Evolutionary conservation across 2,113 vertebrate genomes (phyloP).

Genomic region (Stigmatopora argus): DNA sequence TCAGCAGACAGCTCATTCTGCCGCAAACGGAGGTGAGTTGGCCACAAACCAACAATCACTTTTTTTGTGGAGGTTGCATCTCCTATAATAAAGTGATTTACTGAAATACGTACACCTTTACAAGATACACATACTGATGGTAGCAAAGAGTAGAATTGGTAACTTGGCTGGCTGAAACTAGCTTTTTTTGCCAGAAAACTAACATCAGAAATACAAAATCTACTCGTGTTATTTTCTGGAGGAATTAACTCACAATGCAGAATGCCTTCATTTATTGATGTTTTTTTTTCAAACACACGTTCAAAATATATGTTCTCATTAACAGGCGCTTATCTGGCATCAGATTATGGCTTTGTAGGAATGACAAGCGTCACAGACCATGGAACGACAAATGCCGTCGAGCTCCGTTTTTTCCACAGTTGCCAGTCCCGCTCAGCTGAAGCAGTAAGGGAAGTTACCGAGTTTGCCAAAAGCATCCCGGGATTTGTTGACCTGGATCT

Average conservation of each 20-base stretch:
- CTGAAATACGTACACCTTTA: background rate
- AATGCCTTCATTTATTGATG: too few relatives aligned
- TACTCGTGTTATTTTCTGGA: too few relatives aligned
- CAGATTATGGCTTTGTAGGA: conserved; percentile 30
- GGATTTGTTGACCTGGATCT: conserved; percentile 89
- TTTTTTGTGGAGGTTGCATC: background rate
- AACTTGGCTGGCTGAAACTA: too few relatives aligned
- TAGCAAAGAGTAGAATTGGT: background rate
- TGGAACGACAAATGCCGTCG: conserved; percentile 79
- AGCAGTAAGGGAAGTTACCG: conserved; percentile 91
- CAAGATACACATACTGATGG: background rate
- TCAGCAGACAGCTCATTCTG: conserved; percentile 46
- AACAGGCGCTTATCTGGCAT: conserved; percentile 8
- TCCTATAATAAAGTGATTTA: background rate
- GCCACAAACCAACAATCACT: background rate
- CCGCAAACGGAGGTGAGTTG: conserved; percentile 59
- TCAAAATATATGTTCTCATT: background rate
- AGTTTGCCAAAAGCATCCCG: conserved; percentile 96
- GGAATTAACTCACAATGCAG: too few relatives aligned
- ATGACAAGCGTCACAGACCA: conserved; percentile 39
- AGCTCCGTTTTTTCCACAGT: conserved; percentile 91
- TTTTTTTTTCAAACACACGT: too few relatives aligned
- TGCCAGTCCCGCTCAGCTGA: conserved; percentile 94
- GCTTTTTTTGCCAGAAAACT: too few relatives aligned
- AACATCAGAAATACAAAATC: too few relatives aligned